Conservation (phyloP, 2,888 invertebrate genomes). For the Mylabris sibirica region DNA sequence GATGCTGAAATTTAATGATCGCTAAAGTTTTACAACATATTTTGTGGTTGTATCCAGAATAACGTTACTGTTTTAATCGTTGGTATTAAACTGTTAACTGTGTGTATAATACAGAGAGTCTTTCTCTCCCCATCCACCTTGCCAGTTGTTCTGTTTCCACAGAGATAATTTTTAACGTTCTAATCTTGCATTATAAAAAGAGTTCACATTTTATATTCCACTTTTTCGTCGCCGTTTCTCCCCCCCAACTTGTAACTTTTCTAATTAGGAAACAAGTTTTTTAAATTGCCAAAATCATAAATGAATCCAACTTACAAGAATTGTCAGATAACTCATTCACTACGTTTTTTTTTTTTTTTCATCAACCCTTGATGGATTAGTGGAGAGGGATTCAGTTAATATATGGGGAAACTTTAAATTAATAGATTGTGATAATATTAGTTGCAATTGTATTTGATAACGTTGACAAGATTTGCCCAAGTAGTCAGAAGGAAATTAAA, state of each 20-base stretch:
- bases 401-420: not conserved
- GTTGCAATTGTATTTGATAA: conserved; percentile 25
- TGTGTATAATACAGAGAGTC: conserved; percentile 20
- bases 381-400: not conserved
- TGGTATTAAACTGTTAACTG: conserved; percentile 41
- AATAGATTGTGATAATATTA: not conserved
- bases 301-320: conserved; percentile 3
- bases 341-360: not conserved
- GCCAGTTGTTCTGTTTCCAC: conserved; percentile 22
- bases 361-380: too few species aligned
- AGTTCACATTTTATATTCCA: not conserved
- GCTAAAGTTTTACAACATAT: conserved; percentile 47
- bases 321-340: not conserved
- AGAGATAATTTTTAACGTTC: conserved; percentile 41
- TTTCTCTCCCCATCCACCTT: not conserved
- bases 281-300: conserved; percentile 18
- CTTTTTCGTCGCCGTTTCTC: too few species aligned
- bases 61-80: conserved; percentile 43
- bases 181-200: conserved; percentile 26
- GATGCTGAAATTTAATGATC: conserved; percentile 40
- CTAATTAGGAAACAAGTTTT: conserved; percentile 25
- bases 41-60: conserved; percentile 42
- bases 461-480: conserved; percentile 42
- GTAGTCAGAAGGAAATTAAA: conserved; percentile 50
- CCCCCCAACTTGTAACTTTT: conserved; percentile 17